phyloP scores from a whole-genome alignment of 2,113 vertebrate species.

The Burhinus oedicnemus region DNA sequence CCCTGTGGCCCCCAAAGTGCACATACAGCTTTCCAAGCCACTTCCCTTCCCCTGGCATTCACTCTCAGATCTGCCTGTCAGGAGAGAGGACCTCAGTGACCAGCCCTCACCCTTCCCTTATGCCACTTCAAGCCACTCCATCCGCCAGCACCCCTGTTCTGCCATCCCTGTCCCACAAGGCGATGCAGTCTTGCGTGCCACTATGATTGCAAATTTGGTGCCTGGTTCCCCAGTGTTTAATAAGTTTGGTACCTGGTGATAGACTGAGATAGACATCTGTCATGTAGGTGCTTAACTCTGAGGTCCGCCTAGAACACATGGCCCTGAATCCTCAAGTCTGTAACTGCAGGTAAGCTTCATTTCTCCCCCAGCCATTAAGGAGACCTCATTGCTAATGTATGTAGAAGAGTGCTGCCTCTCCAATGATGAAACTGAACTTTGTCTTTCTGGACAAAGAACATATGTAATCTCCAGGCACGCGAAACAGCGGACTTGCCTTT shows the following conservation, averaged over 20 bases:
- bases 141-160: neutral
- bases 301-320: neutral
- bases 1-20: neutral
- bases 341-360: neutral
- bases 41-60: neutral
- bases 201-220: neutral
- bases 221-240: neutral
- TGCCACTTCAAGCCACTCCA: neutral
- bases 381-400: neutral
- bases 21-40: neutral
- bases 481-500: neutral
- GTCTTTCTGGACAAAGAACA: neutral
- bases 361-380: neutral
- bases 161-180: neutral
- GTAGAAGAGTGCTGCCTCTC: neutral
- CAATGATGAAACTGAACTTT: neutral
- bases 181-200: rapidly evolving
- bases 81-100: neutral
- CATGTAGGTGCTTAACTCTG: neutral
- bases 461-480: neutral
- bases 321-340: neutral
- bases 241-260: neutral
- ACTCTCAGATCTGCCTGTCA: neutral
- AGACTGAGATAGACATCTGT: neutral
- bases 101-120: neutral